phyloP scores from a whole-genome alignment of 2,888 invertebrate genomes.

The Phytoseiulus persimilis region DNA sequence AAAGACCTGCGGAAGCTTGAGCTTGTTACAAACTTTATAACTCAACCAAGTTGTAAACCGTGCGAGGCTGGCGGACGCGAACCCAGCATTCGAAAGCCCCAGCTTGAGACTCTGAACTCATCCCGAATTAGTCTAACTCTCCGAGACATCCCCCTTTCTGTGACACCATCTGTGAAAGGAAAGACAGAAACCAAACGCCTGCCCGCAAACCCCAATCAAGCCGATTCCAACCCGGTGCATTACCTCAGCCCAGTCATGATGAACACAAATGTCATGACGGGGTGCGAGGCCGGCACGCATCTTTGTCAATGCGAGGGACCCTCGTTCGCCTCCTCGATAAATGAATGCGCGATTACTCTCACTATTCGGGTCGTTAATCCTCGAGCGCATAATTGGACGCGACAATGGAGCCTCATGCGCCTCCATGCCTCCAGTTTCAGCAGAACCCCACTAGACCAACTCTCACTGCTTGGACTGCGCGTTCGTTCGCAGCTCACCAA shows the following conservation, averaged over 20 bases:
- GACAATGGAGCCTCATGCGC: neutral
- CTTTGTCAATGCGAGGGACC: neutral
- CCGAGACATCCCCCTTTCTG: neutral
- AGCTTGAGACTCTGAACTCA: neutral
- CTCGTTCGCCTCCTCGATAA: neutral
- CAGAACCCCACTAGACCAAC: too few relatives aligned
- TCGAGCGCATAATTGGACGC: neutral
- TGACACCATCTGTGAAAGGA: neutral
- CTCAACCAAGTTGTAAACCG: too few relatives aligned
- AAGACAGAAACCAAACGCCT: neutral
- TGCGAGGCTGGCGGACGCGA: too few relatives aligned
- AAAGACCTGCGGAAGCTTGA: too few relatives aligned
- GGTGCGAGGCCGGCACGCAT: neutral
- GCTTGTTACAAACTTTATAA: too few relatives aligned
- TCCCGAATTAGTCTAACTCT: neutral
- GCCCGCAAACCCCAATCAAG: neutral
- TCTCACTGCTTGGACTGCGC: too few relatives aligned
- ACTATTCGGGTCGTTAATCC: neutral
- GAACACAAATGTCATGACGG: neutral
- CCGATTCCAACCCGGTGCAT: neutral
- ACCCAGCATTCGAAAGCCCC: too few relatives aligned
- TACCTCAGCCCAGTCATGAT: neutral
- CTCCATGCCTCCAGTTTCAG: too few relatives aligned
- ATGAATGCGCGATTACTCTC: neutral
- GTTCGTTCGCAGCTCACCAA: too few relatives aligned